A percentile compares a stretch with the other conserved stretches of the same genome.
These are phyloP conservation scores for Nyctibius grandis DNA, from an alignment of 2,797 vertebrate species.

Conservation along the genomic window DNA sequence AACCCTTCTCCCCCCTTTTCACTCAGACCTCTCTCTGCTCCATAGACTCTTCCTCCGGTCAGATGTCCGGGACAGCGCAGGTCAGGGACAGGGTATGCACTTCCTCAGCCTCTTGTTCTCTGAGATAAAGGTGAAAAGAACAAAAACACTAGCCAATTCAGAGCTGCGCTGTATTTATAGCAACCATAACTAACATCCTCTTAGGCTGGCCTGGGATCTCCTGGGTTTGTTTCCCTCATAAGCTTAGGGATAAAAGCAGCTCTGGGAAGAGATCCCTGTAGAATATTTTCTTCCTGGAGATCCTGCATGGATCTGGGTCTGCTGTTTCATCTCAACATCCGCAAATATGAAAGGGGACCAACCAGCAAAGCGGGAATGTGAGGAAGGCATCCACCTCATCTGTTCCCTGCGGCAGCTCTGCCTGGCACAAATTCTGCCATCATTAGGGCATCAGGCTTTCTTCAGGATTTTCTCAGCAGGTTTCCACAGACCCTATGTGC, in stretches of 20 bases:
- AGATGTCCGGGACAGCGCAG: not conserved
- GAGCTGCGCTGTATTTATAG: not conserved
- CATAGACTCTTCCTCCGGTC: not conserved
- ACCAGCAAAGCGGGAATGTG: fast-evolving
- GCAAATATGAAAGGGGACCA: not conserved
- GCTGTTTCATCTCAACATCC: not conserved
- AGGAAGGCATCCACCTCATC: not conserved
- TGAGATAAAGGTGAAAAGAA: not conserved
- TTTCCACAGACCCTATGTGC: not conserved
- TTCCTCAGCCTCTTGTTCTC: not conserved
- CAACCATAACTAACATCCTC: not conserved
- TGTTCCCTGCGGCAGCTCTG: not conserved
- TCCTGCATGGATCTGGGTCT: not conserved
- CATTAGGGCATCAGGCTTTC: not conserved
- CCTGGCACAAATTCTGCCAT: not conserved
- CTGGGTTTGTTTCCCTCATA: not conserved
- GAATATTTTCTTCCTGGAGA: not conserved
- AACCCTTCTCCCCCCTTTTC: not conserved
- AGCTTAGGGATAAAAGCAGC: not conserved
- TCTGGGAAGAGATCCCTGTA: not conserved
- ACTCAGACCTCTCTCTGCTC: not conserved
- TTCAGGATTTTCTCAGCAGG: conserved; percentile 7
- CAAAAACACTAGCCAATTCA: not conserved
- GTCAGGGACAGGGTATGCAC: not conserved
- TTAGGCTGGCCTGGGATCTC: not conserved